phyloP scores from a whole-genome alignment of 2,797 vertebrate species.

The Fundulus diaphanus region DNA sequence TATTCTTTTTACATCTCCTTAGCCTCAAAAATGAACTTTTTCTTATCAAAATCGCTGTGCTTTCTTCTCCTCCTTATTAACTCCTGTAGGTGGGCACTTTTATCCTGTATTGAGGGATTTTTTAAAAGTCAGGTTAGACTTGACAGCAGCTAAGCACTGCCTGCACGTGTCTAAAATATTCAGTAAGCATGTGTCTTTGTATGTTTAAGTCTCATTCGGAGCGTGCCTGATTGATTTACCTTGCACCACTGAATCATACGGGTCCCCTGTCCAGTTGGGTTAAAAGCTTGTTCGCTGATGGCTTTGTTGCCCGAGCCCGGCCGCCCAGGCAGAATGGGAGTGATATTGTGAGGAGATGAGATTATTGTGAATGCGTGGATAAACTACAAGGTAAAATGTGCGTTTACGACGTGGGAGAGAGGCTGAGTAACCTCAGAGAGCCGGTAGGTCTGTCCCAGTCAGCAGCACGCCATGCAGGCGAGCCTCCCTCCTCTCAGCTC shows the following conservation, averaged over 20 bases:
- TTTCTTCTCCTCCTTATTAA: slow-evolving; percentile 21
- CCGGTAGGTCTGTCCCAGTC: slow-evolving; percentile 56
- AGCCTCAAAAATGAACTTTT: slow-evolving; percentile 46
- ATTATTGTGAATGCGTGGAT: slow-evolving; percentile 66
- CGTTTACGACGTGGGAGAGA: slow-evolving; percentile 58
- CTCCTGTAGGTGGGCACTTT: slow-evolving; percentile 33
- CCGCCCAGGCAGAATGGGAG: slow-evolving; percentile 50
- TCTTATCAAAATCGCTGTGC: slow-evolving; percentile 25
- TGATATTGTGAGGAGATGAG: slow-evolving; percentile 70
- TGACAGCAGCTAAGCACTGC: slow-evolving; percentile 69
- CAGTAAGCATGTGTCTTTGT: slow-evolving; percentile 44
- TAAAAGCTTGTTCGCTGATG: slow-evolving; percentile 67
- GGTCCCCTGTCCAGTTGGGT: slow-evolving; percentile 61
- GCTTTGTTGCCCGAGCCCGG: slow-evolving; percentile 64
- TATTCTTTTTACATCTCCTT: slow-evolving; percentile 32
- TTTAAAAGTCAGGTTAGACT: slow-evolving; percentile 42
- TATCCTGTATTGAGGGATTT: slow-evolving; percentile 45
- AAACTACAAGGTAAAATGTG: slow-evolving; percentile 70
- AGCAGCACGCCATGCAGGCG: slow-evolving; percentile 51
- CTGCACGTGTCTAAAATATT: slow-evolving; percentile 53
- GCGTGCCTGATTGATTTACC: slow-evolving; percentile 71
- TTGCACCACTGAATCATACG: slow-evolving; percentile 26
- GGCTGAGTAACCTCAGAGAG: slow-evolving; percentile 43
- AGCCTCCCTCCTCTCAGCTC: slow-evolving; percentile 38
- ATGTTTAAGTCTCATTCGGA: slow-evolving; percentile 63